A percentile compares a stretch with the other conserved stretches of the same genome.
Evolutionary conservation across 1,140 invertebrate species (phyloP).

Genomic region (Holotrichia oblita): DNA sequence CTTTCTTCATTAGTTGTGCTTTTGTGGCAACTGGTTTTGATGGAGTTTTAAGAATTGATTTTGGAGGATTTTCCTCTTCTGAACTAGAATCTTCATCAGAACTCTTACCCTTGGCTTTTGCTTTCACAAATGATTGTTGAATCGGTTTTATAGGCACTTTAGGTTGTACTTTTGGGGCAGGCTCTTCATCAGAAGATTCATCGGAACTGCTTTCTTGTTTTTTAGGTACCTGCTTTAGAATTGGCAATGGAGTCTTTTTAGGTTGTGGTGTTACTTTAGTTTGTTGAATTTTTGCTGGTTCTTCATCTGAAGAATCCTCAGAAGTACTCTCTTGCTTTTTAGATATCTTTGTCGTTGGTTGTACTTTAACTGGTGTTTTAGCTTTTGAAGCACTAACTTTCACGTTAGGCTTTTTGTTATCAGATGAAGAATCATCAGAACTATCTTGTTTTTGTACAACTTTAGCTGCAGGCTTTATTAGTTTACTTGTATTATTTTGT

Average conservation of each 20-base stretch:
- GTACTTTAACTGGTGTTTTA: conserved; percentile 49
- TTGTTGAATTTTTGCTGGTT: conserved; percentile 45
- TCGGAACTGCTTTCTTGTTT: conserved; percentile 60
- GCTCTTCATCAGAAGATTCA: conserved; percentile 53
- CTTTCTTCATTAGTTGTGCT: no score
- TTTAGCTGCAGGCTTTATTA: conserved; percentile 35
- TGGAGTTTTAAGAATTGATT: conserved; percentile 41
- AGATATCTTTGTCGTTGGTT: conserved; percentile 23
- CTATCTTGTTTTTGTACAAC: conserved; percentile 49
- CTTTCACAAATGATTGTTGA: no score
- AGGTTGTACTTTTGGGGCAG: conserved; percentile 55
- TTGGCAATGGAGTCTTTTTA: conserved; percentile 39
- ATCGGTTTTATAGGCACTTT: conserved; percentile 46
- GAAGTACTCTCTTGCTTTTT: conserved; percentile 56
- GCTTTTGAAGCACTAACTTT: conserved; percentile 30
- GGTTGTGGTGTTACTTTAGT: conserved; percentile 49
- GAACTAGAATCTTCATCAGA: conserved; percentile 52
- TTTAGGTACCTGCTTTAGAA: conserved; percentile 1
- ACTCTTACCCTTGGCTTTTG: conserved; percentile 49
- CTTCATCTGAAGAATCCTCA: conserved; percentile 60
- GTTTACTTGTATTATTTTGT: conserved; percentile 11
- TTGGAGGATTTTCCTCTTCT: conserved; percentile 50
- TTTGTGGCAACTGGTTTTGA: no score
- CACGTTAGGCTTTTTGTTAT: conserved; percentile 48
- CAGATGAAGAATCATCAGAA: conserved; percentile 56